Percentiles rank a stretch among this genome's conserved stretches.
Conservation (phyloP, 2,797 vertebrate genomes). For the Mastacembelus armatus region DNA sequence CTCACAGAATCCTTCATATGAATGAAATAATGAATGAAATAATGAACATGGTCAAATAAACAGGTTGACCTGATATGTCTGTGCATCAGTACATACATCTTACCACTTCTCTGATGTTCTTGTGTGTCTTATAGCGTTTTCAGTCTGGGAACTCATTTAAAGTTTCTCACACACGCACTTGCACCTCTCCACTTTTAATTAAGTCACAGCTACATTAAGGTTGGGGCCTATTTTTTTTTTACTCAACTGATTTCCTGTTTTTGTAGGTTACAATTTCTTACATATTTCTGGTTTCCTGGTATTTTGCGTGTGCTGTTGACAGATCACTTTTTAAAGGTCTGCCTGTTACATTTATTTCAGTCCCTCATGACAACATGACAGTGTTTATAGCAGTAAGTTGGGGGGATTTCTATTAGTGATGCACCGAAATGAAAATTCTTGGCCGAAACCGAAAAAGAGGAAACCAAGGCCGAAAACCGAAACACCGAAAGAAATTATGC, state of each 20-base stretch:
- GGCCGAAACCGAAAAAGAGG: no score
- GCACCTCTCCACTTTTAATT: not conserved
- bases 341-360: no score
- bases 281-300: slow-evolving; percentile 21
- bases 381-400: slow-evolving; percentile 26
- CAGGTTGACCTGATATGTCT: slow-evolving; percentile 8
- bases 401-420: no score
- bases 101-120: not conserved
- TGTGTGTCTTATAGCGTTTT: slow-evolving; percentile 1
- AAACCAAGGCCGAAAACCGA: no score
- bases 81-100: not conserved
- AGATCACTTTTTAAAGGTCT: slow-evolving; percentile 3
- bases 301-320: slow-evolving; percentile 38
- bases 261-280: slow-evolving; percentile 28
- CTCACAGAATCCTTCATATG: slow-evolving; percentile 12
- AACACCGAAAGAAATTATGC: no score
- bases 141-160: slow-evolving; percentile 1
- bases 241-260: slow-evolving; percentile 28
- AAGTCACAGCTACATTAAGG: slow-evolving; percentile 10
- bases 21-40: slow-evolving; percentile 39
- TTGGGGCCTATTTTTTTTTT: slow-evolving; percentile 14
- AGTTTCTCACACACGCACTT: slow-evolving; percentile 5
- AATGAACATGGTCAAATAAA: slow-evolving; percentile 16
- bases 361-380: no score
- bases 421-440: no score